These are phyloP conservation scores for Palythoa heliodiscus DNA, from an alignment of 92 coral and sea anemone species.

Conservation along the genomic window DNA sequence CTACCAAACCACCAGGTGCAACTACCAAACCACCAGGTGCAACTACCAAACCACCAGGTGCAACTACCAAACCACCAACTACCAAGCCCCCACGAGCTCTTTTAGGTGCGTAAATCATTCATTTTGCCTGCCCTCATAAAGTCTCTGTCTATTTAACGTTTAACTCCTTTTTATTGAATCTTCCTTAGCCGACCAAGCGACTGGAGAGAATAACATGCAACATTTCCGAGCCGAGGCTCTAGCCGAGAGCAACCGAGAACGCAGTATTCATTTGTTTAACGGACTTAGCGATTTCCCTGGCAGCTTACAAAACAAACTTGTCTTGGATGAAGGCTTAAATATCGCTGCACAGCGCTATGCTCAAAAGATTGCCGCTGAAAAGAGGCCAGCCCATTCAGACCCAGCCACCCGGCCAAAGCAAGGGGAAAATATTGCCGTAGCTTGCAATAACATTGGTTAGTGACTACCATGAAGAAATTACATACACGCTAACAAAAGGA, in stretches of 20 bases:
- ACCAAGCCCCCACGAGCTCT: too few species aligned
- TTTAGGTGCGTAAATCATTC: too few species aligned
- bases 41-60: too few species aligned
- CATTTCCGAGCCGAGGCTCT: constrained; percentile 17
- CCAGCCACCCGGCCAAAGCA: constrained; percentile 38
- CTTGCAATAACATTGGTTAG: constrained; percentile 32
- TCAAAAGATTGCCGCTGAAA: constrained; percentile 30
- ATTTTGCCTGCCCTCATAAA: too few species aligned
- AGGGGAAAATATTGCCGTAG: constrained; percentile 42
- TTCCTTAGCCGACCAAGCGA: not conserved
- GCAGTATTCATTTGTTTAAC: constrained; percentile 6
- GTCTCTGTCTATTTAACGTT: not conserved
- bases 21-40: too few species aligned
- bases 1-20: too few species aligned
- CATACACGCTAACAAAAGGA: too few species aligned
- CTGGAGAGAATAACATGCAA: not conserved
- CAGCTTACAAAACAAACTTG: not conserved
- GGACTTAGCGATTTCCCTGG: constrained; percentile 12
- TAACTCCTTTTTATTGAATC: not conserved
- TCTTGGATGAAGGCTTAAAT: constrained; percentile 17
- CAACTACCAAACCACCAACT: too few species aligned
- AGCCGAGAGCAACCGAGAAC: constrained; percentile 27
- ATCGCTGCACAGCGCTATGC: constrained; percentile 46
- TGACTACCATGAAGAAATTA: not conserved
- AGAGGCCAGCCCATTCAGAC: constrained; percentile 39